Percentiles rank a stretch among this genome's conserved stretches.
phyloP scores from a whole-genome alignment of 1,140 invertebrate species.

The Lepidotrigona ventralis region DNA sequence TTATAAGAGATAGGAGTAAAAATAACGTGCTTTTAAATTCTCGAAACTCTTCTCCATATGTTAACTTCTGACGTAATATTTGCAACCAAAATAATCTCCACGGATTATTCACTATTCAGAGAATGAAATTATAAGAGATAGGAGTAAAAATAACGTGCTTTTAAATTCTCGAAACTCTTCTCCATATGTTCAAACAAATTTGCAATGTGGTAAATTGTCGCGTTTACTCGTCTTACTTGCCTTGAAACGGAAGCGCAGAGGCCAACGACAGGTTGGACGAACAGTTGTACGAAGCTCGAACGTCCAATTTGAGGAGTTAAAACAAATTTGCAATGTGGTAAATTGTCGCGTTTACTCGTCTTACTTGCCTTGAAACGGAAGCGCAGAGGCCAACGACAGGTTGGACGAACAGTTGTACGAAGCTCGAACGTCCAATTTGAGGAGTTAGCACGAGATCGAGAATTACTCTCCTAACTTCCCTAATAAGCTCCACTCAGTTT shows the following conservation, averaged over 20 bases:
- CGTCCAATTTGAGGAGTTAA: constrained; percentile 58
- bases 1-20: too few species aligned
- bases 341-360: background rate
- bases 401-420: constrained; percentile 2
- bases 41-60: too few species aligned
- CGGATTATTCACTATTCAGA: too few species aligned
- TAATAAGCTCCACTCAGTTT: constrained; percentile 52
- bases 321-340: too few species aligned
- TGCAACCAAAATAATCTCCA: too few species aligned
- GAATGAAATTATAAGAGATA: too few species aligned
- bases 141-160: too few species aligned
- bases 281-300: constrained; percentile 12
- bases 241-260: background rate
- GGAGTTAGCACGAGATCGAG: constrained; percentile 50
- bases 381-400: background rate
- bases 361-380: constrained; percentile 21
- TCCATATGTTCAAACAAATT: too few species aligned
- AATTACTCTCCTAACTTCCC: constrained; percentile 54
- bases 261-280: background rate
- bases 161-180: too few species aligned
- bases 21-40: too few species aligned
- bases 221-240: background rate
- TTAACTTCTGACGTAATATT: too few species aligned
- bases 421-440: constrained; percentile 49
- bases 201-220: too few species aligned